Percentiles rank a stretch among this genome's conserved stretches.
Evolutionary conservation across 2,113 vertebrate species (phyloP).

Genomic region (Mixornis gularis): DNA sequence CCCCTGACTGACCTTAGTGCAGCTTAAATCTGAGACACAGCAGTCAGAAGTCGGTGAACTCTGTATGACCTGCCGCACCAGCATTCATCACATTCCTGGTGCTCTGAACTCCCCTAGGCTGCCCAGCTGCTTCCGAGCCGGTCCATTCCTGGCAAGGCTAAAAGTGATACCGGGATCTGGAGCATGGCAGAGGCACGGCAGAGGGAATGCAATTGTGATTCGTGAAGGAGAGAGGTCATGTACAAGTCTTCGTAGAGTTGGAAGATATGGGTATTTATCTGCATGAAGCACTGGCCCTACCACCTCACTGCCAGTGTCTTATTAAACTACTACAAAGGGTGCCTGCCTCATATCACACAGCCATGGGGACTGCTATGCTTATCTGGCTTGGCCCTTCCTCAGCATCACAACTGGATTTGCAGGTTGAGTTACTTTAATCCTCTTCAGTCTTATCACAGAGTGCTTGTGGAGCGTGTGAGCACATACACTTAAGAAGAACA

Average conservation of each 20-base stretch:
- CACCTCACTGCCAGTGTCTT: not conserved
- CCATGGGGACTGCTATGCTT: not conserved
- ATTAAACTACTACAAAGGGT: not conserved
- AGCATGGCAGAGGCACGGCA: not conserved
- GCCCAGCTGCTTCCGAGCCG: not conserved
- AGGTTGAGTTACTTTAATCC: not conserved
- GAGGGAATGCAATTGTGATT: not conserved
- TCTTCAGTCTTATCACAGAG: not conserved
- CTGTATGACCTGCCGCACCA: accelerated
- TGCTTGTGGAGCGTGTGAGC: not conserved
- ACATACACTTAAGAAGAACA: not conserved
- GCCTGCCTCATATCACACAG: not conserved
- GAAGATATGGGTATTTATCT: not conserved
- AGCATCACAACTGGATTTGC: not conserved
- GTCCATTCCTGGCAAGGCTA: not conserved
- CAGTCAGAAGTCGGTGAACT: not conserved
- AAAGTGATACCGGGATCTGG: not conserved
- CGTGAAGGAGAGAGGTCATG: not conserved
- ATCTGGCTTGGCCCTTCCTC: not conserved
- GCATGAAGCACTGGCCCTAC: not conserved
- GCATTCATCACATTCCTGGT: not conserved
- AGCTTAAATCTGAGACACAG: not conserved
- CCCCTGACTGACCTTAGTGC: not conserved
- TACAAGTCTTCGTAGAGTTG: not conserved
- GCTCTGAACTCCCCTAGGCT: not conserved